Evolutionary conservation across 2,888 invertebrate genomes (phyloP).

Genomic region (Cheilosia vernalis): DNA sequence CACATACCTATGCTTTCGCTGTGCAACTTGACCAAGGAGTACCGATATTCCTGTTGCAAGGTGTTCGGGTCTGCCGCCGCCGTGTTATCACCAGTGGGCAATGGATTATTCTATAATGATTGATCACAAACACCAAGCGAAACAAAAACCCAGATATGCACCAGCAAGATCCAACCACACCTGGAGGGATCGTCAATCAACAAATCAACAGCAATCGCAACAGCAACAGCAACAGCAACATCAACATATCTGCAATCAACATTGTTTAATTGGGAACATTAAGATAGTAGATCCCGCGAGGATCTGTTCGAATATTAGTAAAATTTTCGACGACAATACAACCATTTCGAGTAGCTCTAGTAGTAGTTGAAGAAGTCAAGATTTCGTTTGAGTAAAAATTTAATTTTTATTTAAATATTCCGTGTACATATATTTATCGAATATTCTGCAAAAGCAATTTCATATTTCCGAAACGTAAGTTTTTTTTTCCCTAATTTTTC

Average conservation of each 20-base stretch:
- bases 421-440: not conserved
- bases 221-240: slow-evolving; percentile 1
- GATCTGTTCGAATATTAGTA: slow-evolving; percentile 7
- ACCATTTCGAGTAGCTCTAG: no score
- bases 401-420: not conserved
- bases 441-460: slow-evolving; percentile 14
- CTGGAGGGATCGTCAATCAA: slow-evolving; percentile 12
- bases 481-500: slow-evolving; percentile 17
- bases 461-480: slow-evolving; percentile 33
- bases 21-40: slow-evolving; percentile 1
- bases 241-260: slow-evolving; percentile 39
- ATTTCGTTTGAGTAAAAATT: not conserved
- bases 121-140: not conserved
- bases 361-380: not conserved
- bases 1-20: not conserved
- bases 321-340: not conserved
- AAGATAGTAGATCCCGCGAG: not conserved
- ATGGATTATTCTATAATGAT: slow-evolving; percentile 27
- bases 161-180: not conserved
- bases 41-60: not conserved
- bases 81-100: slow-evolving; percentile 11
- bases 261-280: slow-evolving; percentile 13
- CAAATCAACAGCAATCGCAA: not conserved
- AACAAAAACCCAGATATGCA: slow-evolving; percentile 1
- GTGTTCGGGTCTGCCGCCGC: not conserved